phyloP scores from a whole-genome alignment of 1,140 invertebrate genomes.

The Patella vulgata region DNA sequence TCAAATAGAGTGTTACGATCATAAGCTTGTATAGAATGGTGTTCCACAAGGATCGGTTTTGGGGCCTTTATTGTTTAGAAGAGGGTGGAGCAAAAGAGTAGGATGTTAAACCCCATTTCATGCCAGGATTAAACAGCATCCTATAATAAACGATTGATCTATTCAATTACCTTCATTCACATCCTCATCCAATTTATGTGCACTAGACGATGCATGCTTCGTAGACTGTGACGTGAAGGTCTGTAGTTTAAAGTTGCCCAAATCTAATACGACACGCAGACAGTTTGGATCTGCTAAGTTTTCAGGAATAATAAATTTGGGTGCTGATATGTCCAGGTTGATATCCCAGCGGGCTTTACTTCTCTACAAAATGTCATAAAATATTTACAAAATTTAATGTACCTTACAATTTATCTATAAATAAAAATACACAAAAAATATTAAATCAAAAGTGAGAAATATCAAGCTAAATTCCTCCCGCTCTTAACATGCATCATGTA shows the following conservation, averaged over 20 bases:
- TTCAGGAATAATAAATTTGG: conserved; percentile 87
- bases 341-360: conserved; percentile 82
- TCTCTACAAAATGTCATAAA: conserved; percentile 18
- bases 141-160: no score
- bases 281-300: conserved; percentile 82
- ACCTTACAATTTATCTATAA: conserved; percentile 12
- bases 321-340: conserved; percentile 90
- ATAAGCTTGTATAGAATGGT: no score
- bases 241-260: conserved; percentile 65
- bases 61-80: no score
- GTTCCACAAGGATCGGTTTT: no score
- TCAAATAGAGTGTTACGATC: no score
- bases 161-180: conserved; percentile 2
- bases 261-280: conserved; percentile 74
- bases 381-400: conserved; percentile 5
- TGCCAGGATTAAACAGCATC: no score
- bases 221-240: conserved; percentile 33
- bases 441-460: no score
- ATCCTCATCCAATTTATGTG: conserved; percentile 4
- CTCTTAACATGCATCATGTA: no score
- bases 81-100: no score
- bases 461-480: no score
- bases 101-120: no score
- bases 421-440: conserved; percentile 10
- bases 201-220: background rate